Conservation (phyloP, 2,888 invertebrate species). For the Norana najaformis region DNA sequence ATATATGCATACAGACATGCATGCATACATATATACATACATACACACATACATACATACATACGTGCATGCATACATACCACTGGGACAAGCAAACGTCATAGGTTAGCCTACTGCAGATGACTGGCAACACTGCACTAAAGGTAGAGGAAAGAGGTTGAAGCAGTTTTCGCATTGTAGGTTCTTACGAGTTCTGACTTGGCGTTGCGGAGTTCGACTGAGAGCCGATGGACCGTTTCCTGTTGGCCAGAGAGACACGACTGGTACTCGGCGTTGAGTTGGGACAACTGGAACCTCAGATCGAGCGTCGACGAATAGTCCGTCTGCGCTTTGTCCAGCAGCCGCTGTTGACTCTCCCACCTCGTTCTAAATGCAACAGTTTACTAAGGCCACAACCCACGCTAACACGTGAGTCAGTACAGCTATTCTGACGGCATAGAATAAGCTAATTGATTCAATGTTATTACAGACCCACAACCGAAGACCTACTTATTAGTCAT, state of each 20-base stretch:
- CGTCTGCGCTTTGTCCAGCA: background rate
- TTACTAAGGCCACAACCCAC: too few relatives aligned
- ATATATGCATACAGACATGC: background rate
- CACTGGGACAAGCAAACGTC: too few relatives aligned
- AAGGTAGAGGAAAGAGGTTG: background rate
- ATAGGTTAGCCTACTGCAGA: too few relatives aligned
- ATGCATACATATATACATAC: background rate
- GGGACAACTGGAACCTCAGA: background rate
- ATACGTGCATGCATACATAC: too few relatives aligned
- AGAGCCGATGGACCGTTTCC: background rate
- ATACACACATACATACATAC: too few relatives aligned
- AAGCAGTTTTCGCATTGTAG: background rate
- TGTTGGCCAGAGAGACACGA: background rate
- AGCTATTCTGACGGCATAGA: too few relatives aligned
- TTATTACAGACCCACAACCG: too few relatives aligned
- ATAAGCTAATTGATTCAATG: too few relatives aligned
- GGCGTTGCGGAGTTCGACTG: background rate
- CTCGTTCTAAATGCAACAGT: too few relatives aligned
- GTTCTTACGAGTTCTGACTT: background rate
- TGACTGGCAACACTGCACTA: too few relatives aligned
- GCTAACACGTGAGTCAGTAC: too few relatives aligned
- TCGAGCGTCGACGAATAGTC: background rate
- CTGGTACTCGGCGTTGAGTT: background rate
- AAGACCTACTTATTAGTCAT: too few relatives aligned
- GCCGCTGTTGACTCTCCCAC: background rate